Evolutionary conservation across 2,797 vertebrate genomes (phyloP), one percentile per base, ranked within the genome.

Genomic region (Melanotaenia boesemani): DNA sequence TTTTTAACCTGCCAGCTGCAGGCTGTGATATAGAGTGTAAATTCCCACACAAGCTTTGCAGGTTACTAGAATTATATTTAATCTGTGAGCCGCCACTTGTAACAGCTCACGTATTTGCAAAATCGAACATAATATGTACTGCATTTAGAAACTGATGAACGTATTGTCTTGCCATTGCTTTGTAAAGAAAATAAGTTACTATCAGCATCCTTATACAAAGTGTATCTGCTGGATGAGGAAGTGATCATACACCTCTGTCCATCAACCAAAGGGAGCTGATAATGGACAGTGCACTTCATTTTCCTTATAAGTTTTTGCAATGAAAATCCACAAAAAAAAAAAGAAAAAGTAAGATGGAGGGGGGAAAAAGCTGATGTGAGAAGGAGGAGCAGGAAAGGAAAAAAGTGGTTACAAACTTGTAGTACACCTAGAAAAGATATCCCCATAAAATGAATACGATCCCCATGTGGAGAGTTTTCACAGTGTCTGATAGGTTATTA

Each of bases 181-280:
- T 68, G n/a, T 34, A 66, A 46, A 64, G 13, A 12, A 32, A 5
- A 28, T 34, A 30, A 24, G 2, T 48, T 11, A n/a, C 26, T 9
- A 9, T 72, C 44, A 12, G 18, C 30, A 39, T 30, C 20, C n/a
- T 34, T 72, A 63, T 63, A 57, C 76, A 70, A 60, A 16, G 9
- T 37, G 20, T 22, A 22, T 30, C 34, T 34, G 39, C 26, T 65
- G 37, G 16, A 58, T 22, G 24, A 55, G 28, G 22, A 16, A 36
- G 37, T 46, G 5, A 62, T 10, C 6, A 46, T 26, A 1, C 0
- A 58, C 26, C 3, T 64, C 41, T 18, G 55, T 54, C n/a, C 6
- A 26, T 63, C 18, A 62, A 24, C 34, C 58, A 67, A 24, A 52
- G 15, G 59, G 46, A 71, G 18, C 37, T 70, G 9, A 59, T 63